A percentile compares a stretch with the other conserved stretches of the same genome.
These are phyloP conservation scores for Pipistrellus nathusii DNA, from an alignment of 2,797 vertebrate species.

Conservation along the genomic window DNA sequence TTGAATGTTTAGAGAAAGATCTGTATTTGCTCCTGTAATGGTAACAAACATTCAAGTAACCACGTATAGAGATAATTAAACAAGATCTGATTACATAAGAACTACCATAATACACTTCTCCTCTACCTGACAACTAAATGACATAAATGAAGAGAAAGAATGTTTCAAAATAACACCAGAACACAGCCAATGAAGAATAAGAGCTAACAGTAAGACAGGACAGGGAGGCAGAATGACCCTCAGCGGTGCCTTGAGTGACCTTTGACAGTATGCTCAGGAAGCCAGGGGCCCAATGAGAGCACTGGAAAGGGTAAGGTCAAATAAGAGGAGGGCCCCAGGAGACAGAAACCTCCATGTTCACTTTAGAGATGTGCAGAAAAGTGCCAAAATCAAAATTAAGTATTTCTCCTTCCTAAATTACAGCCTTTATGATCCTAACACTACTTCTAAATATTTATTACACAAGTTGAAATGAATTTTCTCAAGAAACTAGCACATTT, in stretches of 20 bases:
- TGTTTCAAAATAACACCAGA: background rate
- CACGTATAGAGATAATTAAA: background rate
- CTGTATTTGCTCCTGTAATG: background rate
- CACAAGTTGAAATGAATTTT: background rate
- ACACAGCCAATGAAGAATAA: background rate
- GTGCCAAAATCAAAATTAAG: background rate
- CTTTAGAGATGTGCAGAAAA: background rate
- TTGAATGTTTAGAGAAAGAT: slow-evolving; percentile 40
- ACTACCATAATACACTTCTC: background rate
- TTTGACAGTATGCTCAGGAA: background rate
- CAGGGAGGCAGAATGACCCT: background rate
- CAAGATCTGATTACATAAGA: slow-evolving; percentile 13
- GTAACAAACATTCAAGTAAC: background rate
- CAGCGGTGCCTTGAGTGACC: background rate
- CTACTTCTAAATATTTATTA: background rate
- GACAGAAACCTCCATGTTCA: background rate
- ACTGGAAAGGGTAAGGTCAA: background rate
- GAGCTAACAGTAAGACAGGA: background rate
- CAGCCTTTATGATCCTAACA: background rate
- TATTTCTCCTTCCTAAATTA: background rate
- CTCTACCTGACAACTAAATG: background rate
- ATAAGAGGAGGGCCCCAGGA: background rate
- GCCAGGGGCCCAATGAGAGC: background rate
- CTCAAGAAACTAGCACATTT: background rate
- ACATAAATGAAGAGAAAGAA: slow-evolving; percentile 15